Base-by-base conservation (phyloP, 1,140 invertebrate species). In the Zaprionus lachaisei region DNA sequence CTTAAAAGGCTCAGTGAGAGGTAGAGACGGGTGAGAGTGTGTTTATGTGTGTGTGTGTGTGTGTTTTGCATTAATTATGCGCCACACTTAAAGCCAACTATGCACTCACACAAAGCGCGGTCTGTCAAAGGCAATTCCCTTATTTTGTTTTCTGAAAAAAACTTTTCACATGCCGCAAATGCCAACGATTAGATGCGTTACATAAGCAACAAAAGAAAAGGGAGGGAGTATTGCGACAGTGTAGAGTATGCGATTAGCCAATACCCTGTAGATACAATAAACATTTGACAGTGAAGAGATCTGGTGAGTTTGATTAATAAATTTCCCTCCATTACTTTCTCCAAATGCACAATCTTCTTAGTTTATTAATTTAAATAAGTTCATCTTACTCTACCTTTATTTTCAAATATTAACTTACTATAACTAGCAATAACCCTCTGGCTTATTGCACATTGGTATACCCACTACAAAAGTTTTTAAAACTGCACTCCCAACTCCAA, bases 131-230 rank as follows among this genome's bases (percentile, higher is more conserved):
- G 62, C 56, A 77, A 58, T 24, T 51, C 47, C 47, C 47, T 51
- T 51, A 51, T 51, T 51, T 51, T 51, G 17, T 51, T 51, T 26
- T 4, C 44, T 73, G 22, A 7, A 66, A 67, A 77, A 61, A 78
- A 60, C n/a, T 70, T 65, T 57, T 44, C 51, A 72, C 75, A 73
- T 75, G 69, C 69, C 72, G 26, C 77, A 81, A 86, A 82, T 86
- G 56, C 72, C 83, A 49, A 51, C 80, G 79, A 86, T 82, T 86
- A 86, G 83, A 86, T 86, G 75, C 28, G 70, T 66, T 72, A 72
- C 69, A 72, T 66, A 77, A 77, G 54, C 49, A 37, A 24, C 15
- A 5, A 14, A 28, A 31, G 60, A 17, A 55, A 61, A 26, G 15
- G 20, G 44, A 55, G 44, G 44, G 17, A 34, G n/a, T 7, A 47